A percentile compares a stretch with the other conserved stretches of the same genome.
These are phyloP conservation scores for Crypturellus undulatus DNA, from an alignment of 2,113 vertebrate genomes.

Conservation along the genomic window DNA sequence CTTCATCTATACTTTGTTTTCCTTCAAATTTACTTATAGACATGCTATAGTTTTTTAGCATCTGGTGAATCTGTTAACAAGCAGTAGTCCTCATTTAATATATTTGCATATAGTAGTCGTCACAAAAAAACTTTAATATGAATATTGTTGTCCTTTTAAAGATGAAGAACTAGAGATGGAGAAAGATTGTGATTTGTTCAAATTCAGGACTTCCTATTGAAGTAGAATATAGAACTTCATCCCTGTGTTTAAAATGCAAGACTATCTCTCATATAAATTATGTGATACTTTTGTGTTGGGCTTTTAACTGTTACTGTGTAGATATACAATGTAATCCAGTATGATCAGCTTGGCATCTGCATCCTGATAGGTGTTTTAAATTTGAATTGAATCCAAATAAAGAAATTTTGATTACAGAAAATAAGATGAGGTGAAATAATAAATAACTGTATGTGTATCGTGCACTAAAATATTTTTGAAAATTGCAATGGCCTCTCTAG, in stretches of 20 bases:
- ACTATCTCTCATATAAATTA: not conserved
- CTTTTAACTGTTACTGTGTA: not conserved
- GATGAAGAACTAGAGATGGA: not conserved
- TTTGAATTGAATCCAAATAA: not conserved
- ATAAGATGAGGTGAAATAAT: not conserved
- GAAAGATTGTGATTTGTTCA: not conserved
- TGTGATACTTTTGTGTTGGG: not conserved
- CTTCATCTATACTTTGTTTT: not conserved
- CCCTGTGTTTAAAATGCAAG: not conserved
- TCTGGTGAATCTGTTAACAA: not conserved
- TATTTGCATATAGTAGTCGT: not conserved
- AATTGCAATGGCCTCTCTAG: conserved; percentile 34
- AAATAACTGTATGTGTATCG: not conserved
- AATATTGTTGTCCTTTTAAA: not conserved
- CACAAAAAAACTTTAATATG: not conserved
- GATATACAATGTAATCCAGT: not conserved
- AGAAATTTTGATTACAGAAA: not conserved
- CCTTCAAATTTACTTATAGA: not conserved
- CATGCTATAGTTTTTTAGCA: not conserved
- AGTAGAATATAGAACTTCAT: not conserved
- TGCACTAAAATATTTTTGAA: conserved; percentile 58
- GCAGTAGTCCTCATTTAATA: not conserved
- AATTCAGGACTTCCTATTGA: not conserved
- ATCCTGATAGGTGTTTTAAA: not conserved
- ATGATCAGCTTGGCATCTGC: not conserved